Evolutionary conservation across 2,113 vertebrate species (phyloP), one percentile per base, ranked within the genome.

Genomic region (Leucopsar rothschildi): DNA sequence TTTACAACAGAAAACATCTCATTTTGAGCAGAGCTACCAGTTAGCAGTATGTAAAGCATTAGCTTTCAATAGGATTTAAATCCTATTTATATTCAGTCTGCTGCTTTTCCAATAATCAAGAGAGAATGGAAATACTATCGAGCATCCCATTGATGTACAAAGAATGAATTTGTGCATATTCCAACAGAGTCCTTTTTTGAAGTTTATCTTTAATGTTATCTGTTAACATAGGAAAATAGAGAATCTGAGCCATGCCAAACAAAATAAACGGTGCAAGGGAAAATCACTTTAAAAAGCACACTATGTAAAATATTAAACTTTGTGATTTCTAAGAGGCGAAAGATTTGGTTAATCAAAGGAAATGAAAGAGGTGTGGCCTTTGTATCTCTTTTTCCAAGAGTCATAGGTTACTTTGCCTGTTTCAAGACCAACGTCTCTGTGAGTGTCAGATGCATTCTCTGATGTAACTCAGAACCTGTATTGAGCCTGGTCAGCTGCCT

Each of bases 1-100:
- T 98, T 98, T 98, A 97, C 95, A 96, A 92, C 63, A 95, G 93
- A 98, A 97, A 97, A 82, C 89, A 97, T 91, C 96, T 92, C 93
- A 93, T 97, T 97, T 97, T 97, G 95, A 97, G 87, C 81, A 94
- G 27, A 68, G 73, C 39, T 97, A 92, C 96, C 95, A 97, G 96
- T 97, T 97, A 97, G 80, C 40, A 97, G 79, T 86, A 77, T 85
- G 73, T 89, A 94, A 96, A 97, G 81, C 69, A 93, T 88, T 89
- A 93, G 39, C 61, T 96, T 97, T 97, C 70, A 85, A 86, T 92
- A 75, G 73, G 53, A 86, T 93, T 96, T 90, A 96, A 90, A 95
- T 88, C 20, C 57, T 91, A 82, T 96, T 96, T 96, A 68, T 93
- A 92, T 88, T 80, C 90, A 93, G 47, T 39, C 73, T 86, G 37